Evolutionary conservation across 2,888 invertebrate species (phyloP), one percentile per base, ranked within the genome.

Genomic region (Tinea semifulvella): DNA sequence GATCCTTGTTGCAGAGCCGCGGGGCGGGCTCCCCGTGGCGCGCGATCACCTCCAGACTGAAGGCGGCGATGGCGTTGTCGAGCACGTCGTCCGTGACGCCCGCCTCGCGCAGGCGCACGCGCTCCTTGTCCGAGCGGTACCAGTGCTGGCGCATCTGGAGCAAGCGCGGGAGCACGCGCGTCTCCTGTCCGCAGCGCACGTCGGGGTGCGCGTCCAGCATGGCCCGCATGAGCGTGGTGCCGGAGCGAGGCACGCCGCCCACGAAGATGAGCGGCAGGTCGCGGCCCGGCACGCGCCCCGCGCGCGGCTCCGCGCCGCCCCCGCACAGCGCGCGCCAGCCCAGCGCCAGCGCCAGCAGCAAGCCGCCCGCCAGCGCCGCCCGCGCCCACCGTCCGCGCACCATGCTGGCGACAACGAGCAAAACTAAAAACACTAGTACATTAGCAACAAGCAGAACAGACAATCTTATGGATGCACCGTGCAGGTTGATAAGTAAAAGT

Each of bases 141-240:
- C 98, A 98, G 69, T 98, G 96, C 60, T 92, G 90, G 53, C 96
- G 88, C 85, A 98, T 89, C 74, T 96, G 96, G 52, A 99, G 86
- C 61, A 99, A 90, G 57, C 98, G 87, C 44, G 98, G 98, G 68
- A 99, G 96, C 45, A 99, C 96, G 54, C 97, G 86, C 48, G 96
- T 95, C 82, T 99, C 98, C 77, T 97, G 97, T 13, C 98, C 97
- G 74, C 97, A 98, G 69, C 96, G 89, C 61, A 98, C 92, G 63
- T 94, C 93, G 11, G 96, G 94, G 85, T 98, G 98, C 50, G 98
- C 97, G 79, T 99, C 98, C 58, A 99, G 83, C 94, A 98, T 96
- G 52, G 96, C 97, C 60, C 98, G 86, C 92, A 97, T 95, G 55
- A 98, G 85, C 49, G 98, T 98, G 36, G 98, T 98, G 45, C 98